Conservation (phyloP, 2,888 invertebrate genomes). For the Aporophyla lueneburgensis region DNA sequence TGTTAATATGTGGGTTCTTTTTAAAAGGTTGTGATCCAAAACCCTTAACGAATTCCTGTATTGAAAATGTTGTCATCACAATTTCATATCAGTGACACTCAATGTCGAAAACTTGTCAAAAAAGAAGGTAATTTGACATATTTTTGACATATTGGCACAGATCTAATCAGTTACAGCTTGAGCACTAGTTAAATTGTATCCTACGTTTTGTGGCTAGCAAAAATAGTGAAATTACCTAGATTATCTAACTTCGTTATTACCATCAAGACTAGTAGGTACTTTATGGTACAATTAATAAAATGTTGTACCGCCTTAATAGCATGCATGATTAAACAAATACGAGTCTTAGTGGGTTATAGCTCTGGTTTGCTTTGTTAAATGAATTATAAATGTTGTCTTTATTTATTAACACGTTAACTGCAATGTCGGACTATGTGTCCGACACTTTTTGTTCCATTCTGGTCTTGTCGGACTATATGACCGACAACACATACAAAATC, state of each 20-base stretch:
- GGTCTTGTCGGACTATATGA: too few relatives aligned
- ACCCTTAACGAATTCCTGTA: not conserved
- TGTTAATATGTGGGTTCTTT: not conserved
- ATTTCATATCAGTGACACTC: not conserved
- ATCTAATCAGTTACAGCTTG: too few relatives aligned
- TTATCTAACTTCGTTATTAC: not conserved
- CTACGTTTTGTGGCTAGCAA: not conserved
- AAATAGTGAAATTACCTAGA: too few relatives aligned
- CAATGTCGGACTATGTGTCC: too few relatives aligned
- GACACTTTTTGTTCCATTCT: too few relatives aligned
- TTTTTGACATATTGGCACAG: not conserved
- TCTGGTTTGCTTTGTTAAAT: not conserved
- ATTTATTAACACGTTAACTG: too few relatives aligned
- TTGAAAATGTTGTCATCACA: too few relatives aligned
- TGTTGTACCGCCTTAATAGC: not conserved
- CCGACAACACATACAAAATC: too few relatives aligned
- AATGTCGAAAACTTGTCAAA: not conserved
- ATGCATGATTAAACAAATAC: not conserved
- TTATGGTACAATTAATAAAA: not conserved
- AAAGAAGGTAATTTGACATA: not conserved
- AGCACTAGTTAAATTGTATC: too few relatives aligned
- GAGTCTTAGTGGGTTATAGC: not conserved
- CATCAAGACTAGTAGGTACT: not conserved
- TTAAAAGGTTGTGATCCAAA: not conserved
- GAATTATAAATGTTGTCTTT: slow-evolving; percentile 14